Evolutionary conservation across 2,113 vertebrate species (phyloP).

Genomic region (Neogale vison): DNA sequence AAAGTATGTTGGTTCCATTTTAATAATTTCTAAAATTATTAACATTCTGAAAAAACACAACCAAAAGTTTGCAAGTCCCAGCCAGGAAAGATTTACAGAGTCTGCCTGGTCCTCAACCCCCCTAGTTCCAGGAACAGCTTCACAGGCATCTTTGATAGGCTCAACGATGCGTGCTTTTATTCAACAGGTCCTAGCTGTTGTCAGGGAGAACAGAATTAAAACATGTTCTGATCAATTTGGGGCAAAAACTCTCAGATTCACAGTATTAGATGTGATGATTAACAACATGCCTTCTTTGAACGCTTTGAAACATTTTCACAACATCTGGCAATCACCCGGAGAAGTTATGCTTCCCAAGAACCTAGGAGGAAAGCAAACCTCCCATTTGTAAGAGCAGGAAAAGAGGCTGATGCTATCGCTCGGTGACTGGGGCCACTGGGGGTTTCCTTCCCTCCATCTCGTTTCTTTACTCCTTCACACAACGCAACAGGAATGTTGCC

Average conservation of each 20-base stretch:
- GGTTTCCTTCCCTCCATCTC: not conserved
- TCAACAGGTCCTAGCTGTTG: not conserved
- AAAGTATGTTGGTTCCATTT: constrained; percentile 44
- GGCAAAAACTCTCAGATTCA: not conserved
- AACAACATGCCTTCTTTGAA: not conserved
- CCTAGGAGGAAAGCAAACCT: not conserved
- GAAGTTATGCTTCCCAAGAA: not conserved
- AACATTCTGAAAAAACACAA: constrained; percentile 56
- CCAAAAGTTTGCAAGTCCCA: not conserved
- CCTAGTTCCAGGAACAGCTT: not conserved
- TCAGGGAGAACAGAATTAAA: not conserved
- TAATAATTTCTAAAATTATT: constrained; percentile 68
- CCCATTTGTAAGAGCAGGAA: not conserved
- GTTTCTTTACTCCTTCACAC: not conserved
- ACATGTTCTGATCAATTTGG: not conserved
- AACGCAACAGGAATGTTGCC: not conserved
- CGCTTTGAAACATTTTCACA: not conserved
- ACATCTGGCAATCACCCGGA: constrained; percentile 17
- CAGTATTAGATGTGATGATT: not conserved
- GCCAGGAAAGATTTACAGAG: constrained; percentile 63
- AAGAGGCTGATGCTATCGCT: not conserved
- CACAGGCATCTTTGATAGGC: not conserved
- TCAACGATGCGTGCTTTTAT: not conserved
- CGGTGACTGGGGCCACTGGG: too few relatives aligned
- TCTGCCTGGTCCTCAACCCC: not conserved